These are phyloP conservation scores for Neoascia interrupta DNA, from an alignment of 2,888 invertebrate genomes.

Conservation along the genomic window DNA sequence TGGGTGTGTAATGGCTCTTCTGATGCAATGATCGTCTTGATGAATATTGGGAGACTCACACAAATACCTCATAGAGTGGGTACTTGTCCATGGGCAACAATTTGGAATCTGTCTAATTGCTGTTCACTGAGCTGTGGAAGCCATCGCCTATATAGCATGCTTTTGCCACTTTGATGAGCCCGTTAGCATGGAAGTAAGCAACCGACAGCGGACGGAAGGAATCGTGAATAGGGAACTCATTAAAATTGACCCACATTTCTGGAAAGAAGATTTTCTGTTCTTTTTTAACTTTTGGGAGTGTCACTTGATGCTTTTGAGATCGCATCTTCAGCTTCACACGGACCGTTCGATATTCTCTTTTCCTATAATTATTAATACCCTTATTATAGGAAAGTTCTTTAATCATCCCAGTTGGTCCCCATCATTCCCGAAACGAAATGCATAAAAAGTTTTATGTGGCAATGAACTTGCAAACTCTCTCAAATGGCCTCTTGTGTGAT, in stretches of 20 bases:
- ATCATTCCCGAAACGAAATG: constrained; percentile 15
- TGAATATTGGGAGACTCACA: neutral
- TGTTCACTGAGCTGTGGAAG: constrained; percentile 9
- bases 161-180: constrained; percentile 20
- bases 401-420: constrained; percentile 18
- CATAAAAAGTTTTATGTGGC: constrained; percentile 45
- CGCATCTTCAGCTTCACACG: constrained; percentile 28
- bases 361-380: constrained; percentile 22
- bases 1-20: constrained; percentile 2
- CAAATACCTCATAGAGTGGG: neutral
- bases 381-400: constrained; percentile 12
- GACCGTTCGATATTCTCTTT: neutral
- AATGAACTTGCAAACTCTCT: constrained; percentile 51
- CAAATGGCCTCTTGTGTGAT: constrained; percentile 6
- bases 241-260: constrained; percentile 55
- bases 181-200: constrained; percentile 20
- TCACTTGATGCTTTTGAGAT: constrained; percentile 36
- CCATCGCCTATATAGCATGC: too few species aligned
- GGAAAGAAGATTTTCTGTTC: constrained; percentile 27
- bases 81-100: constrained; percentile 4
- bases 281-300: constrained; percentile 32
- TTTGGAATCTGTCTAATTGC: constrained; percentile 39
- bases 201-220: constrained; percentile 5
- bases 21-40: constrained; percentile 17
- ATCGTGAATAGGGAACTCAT: constrained; percentile 37